A percentile compares a stretch with the other conserved stretches of the same genome.
Conservation (phyloP, 2,888 invertebrate genomes). For the Macrophya alboannulata region DNA sequence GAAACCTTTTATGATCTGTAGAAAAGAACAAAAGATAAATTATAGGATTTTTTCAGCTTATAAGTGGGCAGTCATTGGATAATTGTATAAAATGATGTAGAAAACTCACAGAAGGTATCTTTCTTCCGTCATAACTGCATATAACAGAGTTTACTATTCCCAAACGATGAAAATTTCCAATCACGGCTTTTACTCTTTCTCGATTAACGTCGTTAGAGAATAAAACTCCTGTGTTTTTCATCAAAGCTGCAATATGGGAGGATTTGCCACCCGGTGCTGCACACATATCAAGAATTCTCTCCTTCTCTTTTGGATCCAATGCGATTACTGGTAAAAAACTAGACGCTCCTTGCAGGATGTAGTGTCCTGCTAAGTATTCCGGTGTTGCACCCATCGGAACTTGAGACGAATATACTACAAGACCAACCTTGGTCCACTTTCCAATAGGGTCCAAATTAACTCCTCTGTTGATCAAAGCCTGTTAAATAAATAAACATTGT, state of each 20-base stretch:
- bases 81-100: neutral
- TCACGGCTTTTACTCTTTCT: conserved; percentile 94
- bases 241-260: conserved; percentile 97
- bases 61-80: neutral
- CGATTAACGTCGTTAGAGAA: conserved; percentile 98
- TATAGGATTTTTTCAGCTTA: neutral
- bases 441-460: conserved; percentile 99
- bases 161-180: conserved; percentile 97
- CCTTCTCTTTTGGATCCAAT: conserved; percentile 97
- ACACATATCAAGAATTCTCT: conserved; percentile 97
- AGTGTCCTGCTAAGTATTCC: conserved; percentile 99
- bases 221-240: conserved; percentile 98
- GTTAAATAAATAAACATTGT: conserved; percentile 53
- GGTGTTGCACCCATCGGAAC: conserved; percentile 99
- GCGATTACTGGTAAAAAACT: conserved; percentile 99
- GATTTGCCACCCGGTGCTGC: conserved; percentile 99
- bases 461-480: conserved; percentile 96
- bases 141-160: conserved; percentile 97
- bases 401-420: conserved; percentile 97
- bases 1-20: conserved; percentile 92
- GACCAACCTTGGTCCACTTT: conserved; percentile 99
- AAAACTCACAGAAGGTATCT: conserved; percentile 85
- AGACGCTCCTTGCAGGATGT: conserved; percentile 97
- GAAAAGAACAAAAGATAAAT: neutral
- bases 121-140: conserved; percentile 94